Conservation (phyloP, 2,888 invertebrate species). For the Seladonia tumulorum region DNA sequence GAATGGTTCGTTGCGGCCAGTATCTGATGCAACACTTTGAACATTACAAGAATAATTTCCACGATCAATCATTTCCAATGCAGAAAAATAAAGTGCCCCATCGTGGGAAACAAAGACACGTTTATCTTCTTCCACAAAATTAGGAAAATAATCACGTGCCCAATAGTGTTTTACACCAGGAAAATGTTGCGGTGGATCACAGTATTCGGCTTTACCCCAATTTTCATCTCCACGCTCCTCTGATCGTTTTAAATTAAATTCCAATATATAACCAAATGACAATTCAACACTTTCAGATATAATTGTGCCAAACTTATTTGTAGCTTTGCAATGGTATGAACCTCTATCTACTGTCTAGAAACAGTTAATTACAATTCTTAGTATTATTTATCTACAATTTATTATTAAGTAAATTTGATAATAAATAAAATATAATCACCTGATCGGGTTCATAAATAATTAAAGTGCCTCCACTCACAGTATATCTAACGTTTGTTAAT, state of each 20-base stretch:
- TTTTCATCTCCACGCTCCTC: slow-evolving; percentile 94
- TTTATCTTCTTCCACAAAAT: slow-evolving; percentile 96
- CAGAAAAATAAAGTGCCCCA: slow-evolving; percentile 97
- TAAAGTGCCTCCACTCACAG: slow-evolving; percentile 95
- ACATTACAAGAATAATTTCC: slow-evolving; percentile 97
- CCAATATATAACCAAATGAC: slow-evolving; percentile 94
- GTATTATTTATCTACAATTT: background rate
- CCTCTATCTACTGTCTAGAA: slow-evolving; percentile 91
- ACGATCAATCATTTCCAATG: slow-evolving; percentile 94
- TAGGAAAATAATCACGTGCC: slow-evolving; percentile 95
- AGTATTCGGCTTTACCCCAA: slow-evolving; percentile 96
- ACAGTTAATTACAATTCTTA: slow-evolving; percentile 20
- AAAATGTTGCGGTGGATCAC: slow-evolving; percentile 96
- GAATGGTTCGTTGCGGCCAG: slow-evolving; percentile 95
- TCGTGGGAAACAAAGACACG: slow-evolving; percentile 97
- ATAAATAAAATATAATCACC: slow-evolving; percentile 71
- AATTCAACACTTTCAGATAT: slow-evolving; percentile 94
- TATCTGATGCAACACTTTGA: slow-evolving; percentile 93
- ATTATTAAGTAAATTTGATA: background rate
- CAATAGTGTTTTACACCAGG: slow-evolving; percentile 96
- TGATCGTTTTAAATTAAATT: slow-evolving; percentile 95
- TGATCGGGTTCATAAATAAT: slow-evolving; percentile 94
- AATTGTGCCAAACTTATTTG: slow-evolving; percentile 95
- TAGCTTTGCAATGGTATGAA: slow-evolving; percentile 95
- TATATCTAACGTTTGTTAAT: slow-evolving; percentile 89